Evolutionary conservation across 1,140 invertebrate species (phyloP).

Genomic region (Drosophila seguyi): DNA sequence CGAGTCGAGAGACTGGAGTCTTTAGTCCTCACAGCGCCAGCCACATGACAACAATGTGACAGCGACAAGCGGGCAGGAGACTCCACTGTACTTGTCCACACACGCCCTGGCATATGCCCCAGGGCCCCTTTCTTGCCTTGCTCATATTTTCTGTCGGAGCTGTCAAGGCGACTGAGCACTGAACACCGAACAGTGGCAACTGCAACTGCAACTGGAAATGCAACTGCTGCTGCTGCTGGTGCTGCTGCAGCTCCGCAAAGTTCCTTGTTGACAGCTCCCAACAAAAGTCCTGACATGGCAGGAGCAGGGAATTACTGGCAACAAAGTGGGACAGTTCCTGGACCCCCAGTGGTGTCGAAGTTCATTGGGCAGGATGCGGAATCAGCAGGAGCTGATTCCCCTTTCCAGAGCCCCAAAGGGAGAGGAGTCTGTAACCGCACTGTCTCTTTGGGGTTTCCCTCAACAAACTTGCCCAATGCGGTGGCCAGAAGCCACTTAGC

Average conservation of each 20-base stretch:
- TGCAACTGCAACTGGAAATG: conserved; percentile 14
- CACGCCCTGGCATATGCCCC: conserved; percentile 9
- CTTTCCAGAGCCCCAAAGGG: conserved; percentile 5
- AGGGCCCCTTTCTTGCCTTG: conserved; percentile 35
- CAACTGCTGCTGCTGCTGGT: conserved; percentile 8
- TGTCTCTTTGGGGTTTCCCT: conserved; percentile 17
- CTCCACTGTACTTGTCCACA: conserved; percentile 21
- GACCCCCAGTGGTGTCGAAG: conserved; percentile 31
- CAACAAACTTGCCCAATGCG: conserved; percentile 47
- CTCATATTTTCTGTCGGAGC: conserved; percentile 65
- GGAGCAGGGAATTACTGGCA: conserved; percentile 29
- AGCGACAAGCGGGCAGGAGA: conserved; percentile 42
- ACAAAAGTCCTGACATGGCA: conserved; percentile 77
- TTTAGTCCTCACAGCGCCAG: conserved; percentile 9
- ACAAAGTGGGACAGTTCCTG: conserved; percentile 65
- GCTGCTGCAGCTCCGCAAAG: conserved; percentile 67
- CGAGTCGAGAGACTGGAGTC: neutral
- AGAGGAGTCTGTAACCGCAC: conserved; percentile 23
- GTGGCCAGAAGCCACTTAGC: conserved; percentile 9
- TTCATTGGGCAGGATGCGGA: conserved; percentile 31
- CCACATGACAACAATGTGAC: conserved; percentile 74
- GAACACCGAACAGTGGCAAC: neutral
- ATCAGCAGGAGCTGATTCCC: conserved; percentile 5
- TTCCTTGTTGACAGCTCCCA: conserved; percentile 70
- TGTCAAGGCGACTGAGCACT: conserved; percentile 37